Evolutionary conservation across 1,140 invertebrate genomes (phyloP).

Genomic region (Pectinophora gossypiella): DNA sequence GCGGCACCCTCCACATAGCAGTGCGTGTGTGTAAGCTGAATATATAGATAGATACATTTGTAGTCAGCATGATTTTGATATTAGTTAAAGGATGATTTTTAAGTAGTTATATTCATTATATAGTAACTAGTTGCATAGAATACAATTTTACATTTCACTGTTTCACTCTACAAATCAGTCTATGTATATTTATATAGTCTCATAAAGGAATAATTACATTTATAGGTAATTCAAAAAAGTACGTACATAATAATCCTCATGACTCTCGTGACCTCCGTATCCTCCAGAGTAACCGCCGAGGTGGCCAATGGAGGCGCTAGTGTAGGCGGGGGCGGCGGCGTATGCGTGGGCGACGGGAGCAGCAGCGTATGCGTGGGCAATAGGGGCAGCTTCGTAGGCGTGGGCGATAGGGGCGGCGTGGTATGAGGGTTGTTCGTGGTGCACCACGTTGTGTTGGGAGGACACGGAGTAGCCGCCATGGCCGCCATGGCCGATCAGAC

Average conservation of each 20-base stretch:
- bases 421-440: conserved; percentile 29
- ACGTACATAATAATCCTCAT: conserved; percentile 53
- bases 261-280: conserved; percentile 19
- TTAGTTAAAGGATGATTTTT: too few relatives aligned
- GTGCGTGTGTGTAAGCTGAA: conserved; percentile 5
- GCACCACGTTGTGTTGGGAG: conserved; percentile 35
- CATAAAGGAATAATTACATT: too few relatives aligned
- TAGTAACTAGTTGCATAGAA: too few relatives aligned
- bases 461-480: conserved; percentile 34
- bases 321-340: conserved; percentile 15
- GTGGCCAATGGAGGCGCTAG: conserved; percentile 8
- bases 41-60: not conserved
- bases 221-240: too few relatives aligned
- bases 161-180: too few relatives aligned
- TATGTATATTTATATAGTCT: too few relatives aligned
- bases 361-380: not conserved
- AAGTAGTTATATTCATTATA: too few relatives aligned
- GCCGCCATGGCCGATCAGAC: conserved; percentile 44
- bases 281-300: conserved; percentile 14
- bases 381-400: not conserved
- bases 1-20: too few relatives aligned
- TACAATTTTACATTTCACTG: too few relatives aligned
- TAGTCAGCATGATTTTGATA: too few relatives aligned
- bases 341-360: conserved; percentile 22
- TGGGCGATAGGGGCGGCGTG: conserved; percentile 21